Percentiles rank a stretch among this genome's conserved stretches.
phyloP scores from a whole-genome alignment of 2,113 vertebrate genomes.

The Pollimyrus isidori region DNA sequence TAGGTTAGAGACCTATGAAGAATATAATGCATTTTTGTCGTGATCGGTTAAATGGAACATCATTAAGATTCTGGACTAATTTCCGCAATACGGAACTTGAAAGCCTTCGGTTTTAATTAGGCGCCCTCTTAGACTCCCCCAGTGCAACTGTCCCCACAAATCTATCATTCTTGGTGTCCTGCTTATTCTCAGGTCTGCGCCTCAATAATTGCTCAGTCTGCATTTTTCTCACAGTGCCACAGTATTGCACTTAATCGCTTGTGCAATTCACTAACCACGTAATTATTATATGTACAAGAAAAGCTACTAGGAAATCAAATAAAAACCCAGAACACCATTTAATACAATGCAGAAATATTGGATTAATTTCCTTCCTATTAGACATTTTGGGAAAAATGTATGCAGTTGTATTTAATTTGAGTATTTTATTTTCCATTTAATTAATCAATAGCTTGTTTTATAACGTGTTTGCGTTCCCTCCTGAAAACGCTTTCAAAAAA shows the following conservation, averaged over 20 bases:
- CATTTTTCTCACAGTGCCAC: background rate
- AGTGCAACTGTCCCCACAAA: background rate
- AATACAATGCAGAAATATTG: background rate
- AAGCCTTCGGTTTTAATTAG: background rate
- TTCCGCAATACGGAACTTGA: background rate
- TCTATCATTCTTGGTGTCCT: background rate
- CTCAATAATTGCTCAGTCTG: background rate
- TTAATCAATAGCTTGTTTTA: background rate
- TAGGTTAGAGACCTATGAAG: background rate
- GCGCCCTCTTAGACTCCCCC: background rate
- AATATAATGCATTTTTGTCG: background rate
- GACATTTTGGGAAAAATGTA: background rate
- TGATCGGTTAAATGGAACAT: background rate
- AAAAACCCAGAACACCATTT: background rate
- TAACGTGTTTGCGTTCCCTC: background rate
- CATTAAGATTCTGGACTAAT: background rate
- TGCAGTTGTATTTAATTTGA: background rate
- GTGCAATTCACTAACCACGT: background rate
- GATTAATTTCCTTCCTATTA: background rate
- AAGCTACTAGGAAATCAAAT: background rate
- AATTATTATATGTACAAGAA: background rate
- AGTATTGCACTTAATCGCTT: background rate
- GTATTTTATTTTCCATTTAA: background rate
- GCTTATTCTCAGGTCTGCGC: background rate
- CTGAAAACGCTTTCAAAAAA: background rate